phyloP scores from a whole-genome alignment of 2,113 vertebrate genomes.

The Aptenodytes patagonicus region DNA sequence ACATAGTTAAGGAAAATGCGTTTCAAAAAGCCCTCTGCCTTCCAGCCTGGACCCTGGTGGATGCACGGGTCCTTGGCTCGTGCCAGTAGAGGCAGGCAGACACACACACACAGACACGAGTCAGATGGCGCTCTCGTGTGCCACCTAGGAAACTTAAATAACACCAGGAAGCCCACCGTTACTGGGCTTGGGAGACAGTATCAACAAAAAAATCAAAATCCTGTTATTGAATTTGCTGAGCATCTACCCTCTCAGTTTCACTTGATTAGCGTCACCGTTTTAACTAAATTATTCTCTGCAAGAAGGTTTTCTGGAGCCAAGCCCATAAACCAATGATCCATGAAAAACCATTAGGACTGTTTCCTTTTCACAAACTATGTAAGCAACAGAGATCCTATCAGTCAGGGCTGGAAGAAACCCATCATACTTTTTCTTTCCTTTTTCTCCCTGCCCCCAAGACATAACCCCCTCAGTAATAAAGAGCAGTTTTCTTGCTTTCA shows the following conservation, averaged over 20 bases:
- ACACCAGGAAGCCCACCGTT: not conserved
- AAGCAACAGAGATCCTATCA: not conserved
- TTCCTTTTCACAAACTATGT: not conserved
- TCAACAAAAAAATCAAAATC: not conserved
- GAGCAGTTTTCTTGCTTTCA: not conserved
- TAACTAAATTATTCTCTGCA: conserved; percentile 8
- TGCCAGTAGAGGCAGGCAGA: not conserved
- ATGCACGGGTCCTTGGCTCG: not conserved
- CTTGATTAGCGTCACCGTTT: not conserved
- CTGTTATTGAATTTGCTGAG: not conserved
- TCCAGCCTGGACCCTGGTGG: not conserved
- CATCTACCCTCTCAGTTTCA: not conserved
- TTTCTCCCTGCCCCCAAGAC: not conserved
- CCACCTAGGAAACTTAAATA: not conserved
- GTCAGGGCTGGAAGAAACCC: not conserved
- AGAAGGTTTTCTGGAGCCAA: not conserved
- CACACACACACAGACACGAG: too few species aligned
- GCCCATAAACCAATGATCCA: not conserved
- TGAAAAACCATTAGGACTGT: not conserved
- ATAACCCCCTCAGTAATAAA: not conserved
- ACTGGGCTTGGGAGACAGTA: not conserved
- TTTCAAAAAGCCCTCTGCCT: not conserved
- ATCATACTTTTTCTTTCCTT: not conserved
- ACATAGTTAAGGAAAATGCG: not conserved
- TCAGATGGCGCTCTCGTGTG: not conserved